These are phyloP conservation scores for Aporrectodea caliginosa DNA, from an alignment of 1,140 invertebrate species.

Conservation along the genomic window DNA sequence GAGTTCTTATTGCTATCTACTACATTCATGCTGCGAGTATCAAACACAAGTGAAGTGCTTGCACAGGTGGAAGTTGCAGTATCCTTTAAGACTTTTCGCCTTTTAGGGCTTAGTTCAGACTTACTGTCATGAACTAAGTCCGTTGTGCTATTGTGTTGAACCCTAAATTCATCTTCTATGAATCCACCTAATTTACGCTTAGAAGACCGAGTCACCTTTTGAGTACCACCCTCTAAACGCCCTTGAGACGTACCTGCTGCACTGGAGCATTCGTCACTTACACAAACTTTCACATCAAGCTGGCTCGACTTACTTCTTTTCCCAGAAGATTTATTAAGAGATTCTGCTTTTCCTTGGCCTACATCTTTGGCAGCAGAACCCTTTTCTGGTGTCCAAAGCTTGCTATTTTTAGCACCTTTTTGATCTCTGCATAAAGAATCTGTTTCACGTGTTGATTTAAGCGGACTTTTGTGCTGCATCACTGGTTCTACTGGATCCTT, in stretches of 20 bases:
- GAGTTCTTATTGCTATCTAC: too few species aligned
- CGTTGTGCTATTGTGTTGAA: not conserved
- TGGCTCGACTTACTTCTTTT: not conserved
- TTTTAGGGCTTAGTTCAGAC: too few species aligned
- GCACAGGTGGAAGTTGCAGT: too few species aligned
- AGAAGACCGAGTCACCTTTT: not conserved
- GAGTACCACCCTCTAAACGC: too few species aligned
- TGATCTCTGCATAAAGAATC: not conserved
- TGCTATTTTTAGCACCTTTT: not conserved
- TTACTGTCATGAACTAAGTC: too few species aligned
- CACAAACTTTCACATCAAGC: not conserved
- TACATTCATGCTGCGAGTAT: too few species aligned
- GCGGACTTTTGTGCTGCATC: not conserved
- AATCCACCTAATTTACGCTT: not conserved
- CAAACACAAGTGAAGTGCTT: too few species aligned
- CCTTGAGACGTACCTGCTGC: not conserved
- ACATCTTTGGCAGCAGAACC: not conserved
- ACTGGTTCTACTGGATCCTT: not conserved
- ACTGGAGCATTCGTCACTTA: not conserved
- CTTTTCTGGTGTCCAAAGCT: not conserved
- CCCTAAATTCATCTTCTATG: not conserved
- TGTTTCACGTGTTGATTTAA: not conserved
- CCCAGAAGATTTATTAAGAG: not conserved
- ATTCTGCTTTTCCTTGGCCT: not conserved
- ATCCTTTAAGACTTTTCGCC: too few species aligned